Percentiles rank a stretch among this genome's conserved stretches.
Evolutionary conservation across 2,888 invertebrate species (phyloP).

Genomic region (Ypsolopha sequella): DNA sequence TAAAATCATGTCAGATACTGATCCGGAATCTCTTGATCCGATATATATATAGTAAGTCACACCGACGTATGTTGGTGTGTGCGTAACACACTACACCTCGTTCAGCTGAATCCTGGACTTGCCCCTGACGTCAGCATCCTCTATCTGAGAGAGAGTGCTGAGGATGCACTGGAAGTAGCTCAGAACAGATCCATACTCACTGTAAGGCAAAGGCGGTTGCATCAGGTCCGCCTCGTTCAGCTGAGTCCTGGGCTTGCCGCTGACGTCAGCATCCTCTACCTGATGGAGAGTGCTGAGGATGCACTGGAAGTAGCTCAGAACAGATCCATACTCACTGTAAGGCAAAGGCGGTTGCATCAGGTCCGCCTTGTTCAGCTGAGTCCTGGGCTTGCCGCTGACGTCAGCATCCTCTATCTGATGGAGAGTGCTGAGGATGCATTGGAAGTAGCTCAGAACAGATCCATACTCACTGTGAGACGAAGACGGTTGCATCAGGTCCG

Average conservation of each 20-base stretch:
- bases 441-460: conserved; percentile 30
- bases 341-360: neutral
- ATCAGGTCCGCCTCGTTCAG: conserved; percentile 17
- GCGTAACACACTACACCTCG: too few species aligned
- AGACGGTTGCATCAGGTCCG: neutral
- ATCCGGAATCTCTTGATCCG: too few species aligned
- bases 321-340: neutral
- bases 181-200: neutral
- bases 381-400: conserved; percentile 18
- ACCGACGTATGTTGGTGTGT: too few species aligned
- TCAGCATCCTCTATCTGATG: conserved; percentile 33
- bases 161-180: conserved; percentile 43
- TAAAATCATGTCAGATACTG: too few species aligned
- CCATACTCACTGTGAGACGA: neutral
- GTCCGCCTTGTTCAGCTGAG: conserved; percentile 21
- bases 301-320: conserved; percentile 39
- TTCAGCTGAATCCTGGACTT: conserved; percentile 20
- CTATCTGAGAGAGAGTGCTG: conserved; percentile 26
- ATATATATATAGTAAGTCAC: too few species aligned
- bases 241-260: conserved; percentile 20
- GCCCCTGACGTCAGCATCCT: conserved; percentile 21
- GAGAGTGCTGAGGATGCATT: conserved; percentile 30
- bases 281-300: conserved; percentile 30
- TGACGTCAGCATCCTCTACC: conserved; percentile 22
- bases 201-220: neutral